Evolutionary conservation across 2,888 invertebrate species (phyloP).

Genomic region (Drosophila vallismaia): DNA sequence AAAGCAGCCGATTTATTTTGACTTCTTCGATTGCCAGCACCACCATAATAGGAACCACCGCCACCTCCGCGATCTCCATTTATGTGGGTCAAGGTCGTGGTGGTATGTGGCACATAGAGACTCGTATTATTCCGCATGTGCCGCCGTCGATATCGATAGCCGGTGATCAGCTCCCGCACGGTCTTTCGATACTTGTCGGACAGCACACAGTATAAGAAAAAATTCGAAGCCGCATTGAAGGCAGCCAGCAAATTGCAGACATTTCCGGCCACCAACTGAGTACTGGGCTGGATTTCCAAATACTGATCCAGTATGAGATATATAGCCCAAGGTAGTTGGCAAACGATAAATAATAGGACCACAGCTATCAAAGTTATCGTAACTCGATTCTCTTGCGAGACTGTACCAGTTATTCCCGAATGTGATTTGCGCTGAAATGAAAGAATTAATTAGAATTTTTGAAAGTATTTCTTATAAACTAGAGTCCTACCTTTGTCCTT

Average conservation of each 20-base stretch:
- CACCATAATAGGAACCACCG: conserved; percentile 28
- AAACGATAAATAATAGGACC: conserved; percentile 89
- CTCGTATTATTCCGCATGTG: conserved; percentile 77
- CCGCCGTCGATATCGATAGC: conserved; percentile 76
- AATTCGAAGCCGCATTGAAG: conserved; percentile 90
- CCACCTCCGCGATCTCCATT: conserved; percentile 53
- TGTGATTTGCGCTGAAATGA: conserved; percentile 81
- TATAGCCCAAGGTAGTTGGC: conserved; percentile 89
- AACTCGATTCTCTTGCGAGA: conserved; percentile 88
- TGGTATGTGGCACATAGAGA: conserved; percentile 67
- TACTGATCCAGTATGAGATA: conserved; percentile 83
- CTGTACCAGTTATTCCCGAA: conserved; percentile 79
- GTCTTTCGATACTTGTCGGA: conserved; percentile 90
- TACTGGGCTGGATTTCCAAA: conserved; percentile 62
- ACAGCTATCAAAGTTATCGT: conserved; percentile 91
- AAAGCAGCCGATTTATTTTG: conserved; percentile 25
- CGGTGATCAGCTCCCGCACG: conserved; percentile 81
- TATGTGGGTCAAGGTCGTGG: conserved; percentile 55
- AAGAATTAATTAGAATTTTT: background rate
- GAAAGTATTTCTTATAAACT: background rate
- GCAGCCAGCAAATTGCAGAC: conserved; percentile 89
- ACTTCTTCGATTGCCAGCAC: conserved; percentile 65
- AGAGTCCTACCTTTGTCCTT: conserved; percentile 70
- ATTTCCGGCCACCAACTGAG: conserved; percentile 86
- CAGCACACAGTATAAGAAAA: conserved; percentile 90